Base-by-base conservation (phyloP, 2,888 invertebrate genomes). In the Megalurothrips usitatus region DNA sequence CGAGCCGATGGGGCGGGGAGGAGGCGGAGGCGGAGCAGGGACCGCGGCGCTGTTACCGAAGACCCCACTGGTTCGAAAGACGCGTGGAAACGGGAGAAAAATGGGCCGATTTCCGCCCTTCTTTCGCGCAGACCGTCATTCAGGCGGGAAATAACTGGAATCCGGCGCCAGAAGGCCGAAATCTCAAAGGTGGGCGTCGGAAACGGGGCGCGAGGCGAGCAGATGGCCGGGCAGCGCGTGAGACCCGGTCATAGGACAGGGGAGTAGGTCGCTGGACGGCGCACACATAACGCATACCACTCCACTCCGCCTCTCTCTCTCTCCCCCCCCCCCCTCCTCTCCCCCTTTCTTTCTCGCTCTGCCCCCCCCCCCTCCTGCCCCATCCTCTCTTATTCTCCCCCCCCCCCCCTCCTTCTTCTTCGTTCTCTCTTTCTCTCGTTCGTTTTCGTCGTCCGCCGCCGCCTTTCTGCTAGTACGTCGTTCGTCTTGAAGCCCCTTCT, bases 11-110 rank as follows among this genome's bases (percentile, higher is more conserved):
- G 68, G n/a, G 23, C 79, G 19, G 34, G 19, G 34, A 11, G 78
- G 79, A 81, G 80, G 52, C 75, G 68, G 80, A 28, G 58, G n/a
- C n/a, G n/a, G n/a, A n/a, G n/a, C n/a, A n/a, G n/a, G n/a, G 81
- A 82, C 82, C 63, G 82, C n/a, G n/a, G n/a, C 82, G 84, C 84
- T 84, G 84, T 84, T 85, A 84, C 83, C 82, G 81, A 23, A 75
- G 68, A 75, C 68, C 68, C n/a, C 68, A 26, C 68, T 75, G 68
- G 68, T 26, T 23, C 23, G 23, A 75, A 75, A 75, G 11, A 26
- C 12, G 9, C 68, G 68, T 26, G 12, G 23, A 26, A 75, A 1
- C 68, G 23, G 68, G 23, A 23, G 23, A 23, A 75, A 75, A 75
- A 75, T 26, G 26, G 26, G 23, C 68, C 68, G 68, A 75, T 75